These are phyloP conservation scores for Scaptomyza montana DNA, from an alignment of 1,140 invertebrate genomes.

Conservation along the genomic window DNA sequence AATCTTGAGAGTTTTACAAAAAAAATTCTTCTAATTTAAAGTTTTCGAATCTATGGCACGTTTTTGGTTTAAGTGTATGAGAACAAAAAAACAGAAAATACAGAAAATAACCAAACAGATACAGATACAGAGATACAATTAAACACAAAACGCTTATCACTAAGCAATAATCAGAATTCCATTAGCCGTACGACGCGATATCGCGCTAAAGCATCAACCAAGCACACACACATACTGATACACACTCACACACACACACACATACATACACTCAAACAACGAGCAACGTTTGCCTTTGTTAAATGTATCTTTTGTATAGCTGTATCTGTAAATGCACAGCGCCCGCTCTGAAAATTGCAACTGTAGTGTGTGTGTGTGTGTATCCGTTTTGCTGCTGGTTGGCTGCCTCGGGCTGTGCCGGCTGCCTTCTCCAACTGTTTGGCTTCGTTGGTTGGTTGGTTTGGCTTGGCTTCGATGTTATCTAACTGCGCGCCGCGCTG, in stretches of 20 bases:
- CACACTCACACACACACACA: conserved; percentile 33
- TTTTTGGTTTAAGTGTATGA: conserved; percentile 27
- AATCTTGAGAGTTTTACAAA: too few relatives aligned
- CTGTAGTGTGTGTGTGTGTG: conserved; percentile 38
- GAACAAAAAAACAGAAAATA: neutral
- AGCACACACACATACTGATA: conserved; percentile 52
- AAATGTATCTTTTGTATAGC: conserved; percentile 64
- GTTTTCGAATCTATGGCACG: too few relatives aligned
- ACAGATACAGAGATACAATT: conserved; percentile 83
- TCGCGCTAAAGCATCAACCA: conserved; percentile 76
- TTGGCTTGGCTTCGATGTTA: conserved; percentile 66
- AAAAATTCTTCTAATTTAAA: too few relatives aligned
- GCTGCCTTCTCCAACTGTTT: conserved; percentile 52
- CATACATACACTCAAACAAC: conserved; percentile 7
- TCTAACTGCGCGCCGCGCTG: conserved; percentile 83
- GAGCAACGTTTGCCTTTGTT: conserved; percentile 41
- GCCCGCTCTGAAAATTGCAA: conserved; percentile 39
- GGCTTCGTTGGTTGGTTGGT: conserved; percentile 32
- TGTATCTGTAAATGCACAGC: conserved; percentile 59
- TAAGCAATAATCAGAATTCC: conserved; percentile 84
- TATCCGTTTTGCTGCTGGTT: conserved; percentile 67
- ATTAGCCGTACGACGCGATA: conserved; percentile 83
- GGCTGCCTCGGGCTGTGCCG: conserved; percentile 42
- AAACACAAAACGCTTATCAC: conserved; percentile 83
- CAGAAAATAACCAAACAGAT: conserved; percentile 38